Conservation (phyloP, 2,797 vertebrate genomes). For the Hippopotamyrus pictus region DNA sequence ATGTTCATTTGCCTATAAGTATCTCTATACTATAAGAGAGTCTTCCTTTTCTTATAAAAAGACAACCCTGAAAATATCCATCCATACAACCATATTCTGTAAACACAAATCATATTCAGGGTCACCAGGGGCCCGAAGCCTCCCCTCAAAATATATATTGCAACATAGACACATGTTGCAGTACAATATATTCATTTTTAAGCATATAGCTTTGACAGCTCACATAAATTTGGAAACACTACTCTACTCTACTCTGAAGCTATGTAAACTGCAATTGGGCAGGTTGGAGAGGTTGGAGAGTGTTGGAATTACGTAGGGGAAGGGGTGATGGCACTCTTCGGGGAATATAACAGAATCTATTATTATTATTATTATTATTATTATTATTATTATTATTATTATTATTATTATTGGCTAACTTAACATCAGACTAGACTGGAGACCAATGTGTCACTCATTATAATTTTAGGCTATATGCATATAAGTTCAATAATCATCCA, state of each 20-base stretch:
- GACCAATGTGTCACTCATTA: not conserved
- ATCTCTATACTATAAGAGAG: not conserved
- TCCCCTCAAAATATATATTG: not conserved
- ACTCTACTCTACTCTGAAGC: not conserved
- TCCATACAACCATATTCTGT: not conserved
- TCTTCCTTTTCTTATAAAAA: not conserved
- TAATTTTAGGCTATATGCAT: not conserved
- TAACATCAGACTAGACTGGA: not conserved
- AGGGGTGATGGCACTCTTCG: not conserved
- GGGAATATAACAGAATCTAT: not conserved
- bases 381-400: not conserved
- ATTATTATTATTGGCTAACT: not conserved
- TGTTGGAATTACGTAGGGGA: not conserved
- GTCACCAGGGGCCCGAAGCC: not conserved
- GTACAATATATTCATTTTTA: not conserved
- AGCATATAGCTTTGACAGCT: not conserved
- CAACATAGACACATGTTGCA: not conserved
- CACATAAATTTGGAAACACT: not conserved
- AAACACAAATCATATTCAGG: not conserved
- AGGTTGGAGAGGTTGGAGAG: not conserved
- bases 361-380: not conserved
- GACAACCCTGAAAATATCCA: not conserved
- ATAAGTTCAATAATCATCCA: not conserved
- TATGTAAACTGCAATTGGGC: not conserved
- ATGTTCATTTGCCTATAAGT: not conserved